Evolutionary conservation across 2,797 vertebrate species (phyloP), one percentile per base, ranked within the genome.

Genomic region (Pogonophryne albipinna): DNA sequence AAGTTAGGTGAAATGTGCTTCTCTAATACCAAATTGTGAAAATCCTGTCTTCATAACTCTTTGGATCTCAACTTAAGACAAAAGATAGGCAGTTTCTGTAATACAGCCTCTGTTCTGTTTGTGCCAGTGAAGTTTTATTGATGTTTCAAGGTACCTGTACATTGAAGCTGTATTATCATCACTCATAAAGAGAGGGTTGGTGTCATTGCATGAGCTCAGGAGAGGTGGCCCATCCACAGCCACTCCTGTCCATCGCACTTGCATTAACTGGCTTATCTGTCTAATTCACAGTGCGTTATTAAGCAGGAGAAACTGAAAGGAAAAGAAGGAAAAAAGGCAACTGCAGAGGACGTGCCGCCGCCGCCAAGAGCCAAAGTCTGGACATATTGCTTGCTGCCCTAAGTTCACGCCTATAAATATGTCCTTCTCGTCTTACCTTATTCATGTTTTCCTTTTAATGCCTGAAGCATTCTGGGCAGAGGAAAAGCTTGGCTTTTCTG

Each of bases 241-340:
- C 73, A 38, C 74, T 89, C 78, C 74, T 85, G 78, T 87, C 82
- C 75, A 23, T 56, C 12, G 72, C 83, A 46, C 79, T 85, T 80
- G 80, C 90, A 89, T 78, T 52, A 94, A 94, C 89, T 84, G 79
- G 85, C 88, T 87, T 87, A 85, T 95, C 79, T 95, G 90, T 95
- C 94, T 94, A 92, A 95, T 95, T 93, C 61, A 87, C 95, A 95
- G 95, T 94, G 93, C 89, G 74, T 94, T 91, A 86, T 88, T 94
- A 95, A 95, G 91, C 91, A 92, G 73, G 91, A 94, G 83, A 92
- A 82, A 89, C 63, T 78, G 57, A 87, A 64, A 86, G 90, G 83
- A 70, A 91, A 66, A 77, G 84, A 74, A 63, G 63, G 68, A 61
- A 91, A 83, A 93, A 93, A 89, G 79, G 77, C 79, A 85, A 68